Evolutionary conservation across 2,797 vertebrate species (phyloP), one percentile per base, ranked within the genome.

Genomic region (Periparus ater): DNA sequence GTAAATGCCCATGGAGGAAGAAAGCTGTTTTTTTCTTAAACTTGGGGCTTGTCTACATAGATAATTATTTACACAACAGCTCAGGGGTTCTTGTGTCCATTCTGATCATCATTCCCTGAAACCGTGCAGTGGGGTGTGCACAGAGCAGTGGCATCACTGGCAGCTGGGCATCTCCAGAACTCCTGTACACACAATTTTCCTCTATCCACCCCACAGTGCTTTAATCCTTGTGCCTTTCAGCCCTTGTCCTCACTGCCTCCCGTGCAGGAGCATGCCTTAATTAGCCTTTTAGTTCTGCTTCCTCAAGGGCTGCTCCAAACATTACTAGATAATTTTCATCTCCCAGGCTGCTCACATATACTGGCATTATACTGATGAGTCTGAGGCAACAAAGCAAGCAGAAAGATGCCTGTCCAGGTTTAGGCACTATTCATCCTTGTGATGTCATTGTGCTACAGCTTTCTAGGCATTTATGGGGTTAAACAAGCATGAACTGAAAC

Each of bases 101-200:
- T 77, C 29, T 11, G 30, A 27, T 34, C 36, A 17, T 6, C 2
- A 1, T 42, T 29, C 40, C 36, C 38, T 40, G 38, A 11, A 71
- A 13, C 32, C 7, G 42, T 34, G 23, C 58, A 6, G 29, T 8
- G 8, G 77, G 17, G 42, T 55, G 27, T 40, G 82, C 22, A 10
- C 55, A 48, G 72, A 7, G 60, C 61, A 15, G n/a, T 4, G 36
- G 10, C 16, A 7, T 4, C 1, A 0, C 55, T 4, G 54, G 11
- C 1, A 3, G 44, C 47, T 23, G 5, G 16, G 3, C 3, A 1
- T 10, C 62, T 34, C 61, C 0, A 3, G 8, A 65, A 25, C 67
- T 71, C 67, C 6, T 3, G 0, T 1, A 4, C 17, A 4, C 34
- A 8, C n/a, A 3, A 0, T 13, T 36, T 57, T 4, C 54, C 18